Percentiles rank a stretch among this genome's conserved stretches.
Evolutionary conservation across 2,113 vertebrate genomes (phyloP).

Genomic region (Rutilus rutilus): DNA sequence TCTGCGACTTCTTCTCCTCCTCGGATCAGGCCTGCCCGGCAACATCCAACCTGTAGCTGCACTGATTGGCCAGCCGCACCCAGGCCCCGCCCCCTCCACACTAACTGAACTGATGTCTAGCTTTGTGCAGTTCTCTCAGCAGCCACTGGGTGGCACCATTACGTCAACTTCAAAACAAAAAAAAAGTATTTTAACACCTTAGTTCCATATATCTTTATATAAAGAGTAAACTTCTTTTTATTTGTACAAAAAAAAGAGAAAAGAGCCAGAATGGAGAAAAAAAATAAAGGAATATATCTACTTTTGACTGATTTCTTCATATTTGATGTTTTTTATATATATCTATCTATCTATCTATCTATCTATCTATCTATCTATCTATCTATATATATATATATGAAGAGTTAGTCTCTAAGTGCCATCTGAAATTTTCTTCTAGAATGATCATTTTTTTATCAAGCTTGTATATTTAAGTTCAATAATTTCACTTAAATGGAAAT

Average conservation of each 20-base stretch:
- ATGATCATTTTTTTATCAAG: too few relatives aligned
- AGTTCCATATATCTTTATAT: slow-evolving; percentile 72
- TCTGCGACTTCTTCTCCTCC: slow-evolving; percentile 76
- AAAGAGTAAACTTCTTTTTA: slow-evolving; percentile 70
- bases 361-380: too few relatives aligned
- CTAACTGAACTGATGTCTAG: slow-evolving; percentile 63
- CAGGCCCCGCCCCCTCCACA: slow-evolving; percentile 32
- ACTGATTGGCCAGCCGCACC: background rate
- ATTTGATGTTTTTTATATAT: background rate
- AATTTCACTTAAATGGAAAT: too few relatives aligned
- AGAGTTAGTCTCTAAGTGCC: too few relatives aligned
- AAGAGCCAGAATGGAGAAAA: slow-evolving; percentile 55
- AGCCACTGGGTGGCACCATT: slow-evolving; percentile 80
- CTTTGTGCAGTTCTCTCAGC: slow-evolving; percentile 62
- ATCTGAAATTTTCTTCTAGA: too few relatives aligned
- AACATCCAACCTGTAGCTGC: slow-evolving; percentile 73
- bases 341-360: too few relatives aligned
- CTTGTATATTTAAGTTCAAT: too few relatives aligned
- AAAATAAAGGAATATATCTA: slow-evolving; percentile 74
- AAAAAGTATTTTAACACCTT: slow-evolving; percentile 65
- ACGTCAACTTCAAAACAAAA: slow-evolving; percentile 57
- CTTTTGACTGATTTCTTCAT: slow-evolving; percentile 34
- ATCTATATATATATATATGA: too few relatives aligned
- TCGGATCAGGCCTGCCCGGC: slow-evolving; percentile 62
- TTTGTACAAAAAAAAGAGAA: slow-evolving; percentile 72